A percentile compares a stretch with the other conserved stretches of the same genome.
phyloP scores from a whole-genome alignment of 2,113 vertebrate species.

The Leptodactylus fuscus region DNA sequence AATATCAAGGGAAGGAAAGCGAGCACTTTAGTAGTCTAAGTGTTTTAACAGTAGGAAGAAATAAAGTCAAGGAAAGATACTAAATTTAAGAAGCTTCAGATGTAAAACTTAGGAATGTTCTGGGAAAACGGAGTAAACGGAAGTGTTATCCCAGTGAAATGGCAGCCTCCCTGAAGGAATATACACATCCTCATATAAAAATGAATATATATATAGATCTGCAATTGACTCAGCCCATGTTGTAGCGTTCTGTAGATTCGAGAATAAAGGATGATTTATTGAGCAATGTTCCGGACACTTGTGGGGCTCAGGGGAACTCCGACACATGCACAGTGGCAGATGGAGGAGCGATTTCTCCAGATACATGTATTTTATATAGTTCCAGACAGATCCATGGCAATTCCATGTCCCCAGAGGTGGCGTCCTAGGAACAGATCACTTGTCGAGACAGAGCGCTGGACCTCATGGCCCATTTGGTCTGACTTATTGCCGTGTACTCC shows the following conservation, averaged over 20 bases:
- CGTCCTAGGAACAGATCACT: not conserved
- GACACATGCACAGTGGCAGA: constrained; percentile 38
- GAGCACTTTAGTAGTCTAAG: not conserved
- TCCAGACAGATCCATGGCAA: constrained; percentile 41
- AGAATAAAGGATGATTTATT: constrained; percentile 22
- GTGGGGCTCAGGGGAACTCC: not conserved
- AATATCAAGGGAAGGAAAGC: not conserved
- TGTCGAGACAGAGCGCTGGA: constrained; percentile 1
- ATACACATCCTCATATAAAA: not conserved
- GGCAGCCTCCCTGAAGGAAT: not conserved
- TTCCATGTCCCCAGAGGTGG: constrained; percentile 3
- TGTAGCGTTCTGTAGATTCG: not conserved
- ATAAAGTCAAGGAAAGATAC: not conserved
- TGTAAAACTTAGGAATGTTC: not conserved
- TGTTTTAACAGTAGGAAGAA: not conserved
- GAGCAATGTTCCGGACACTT: constrained; percentile 5
- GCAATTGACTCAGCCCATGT: not conserved
- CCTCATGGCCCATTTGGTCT: constrained; percentile 33
- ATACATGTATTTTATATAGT: constrained; percentile 27
- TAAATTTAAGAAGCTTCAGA: not conserved
- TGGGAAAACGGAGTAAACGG: not conserved
- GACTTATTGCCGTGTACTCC: constrained; percentile 31
- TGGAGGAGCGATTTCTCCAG: constrained; percentile 11
- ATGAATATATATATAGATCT: not conserved
- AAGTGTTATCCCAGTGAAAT: not conserved